Evolutionary conservation across 92 coral and sea anemone genomes (phyloP), one percentile per base, ranked within the genome.

Genomic region (Muricea muricata): DNA sequence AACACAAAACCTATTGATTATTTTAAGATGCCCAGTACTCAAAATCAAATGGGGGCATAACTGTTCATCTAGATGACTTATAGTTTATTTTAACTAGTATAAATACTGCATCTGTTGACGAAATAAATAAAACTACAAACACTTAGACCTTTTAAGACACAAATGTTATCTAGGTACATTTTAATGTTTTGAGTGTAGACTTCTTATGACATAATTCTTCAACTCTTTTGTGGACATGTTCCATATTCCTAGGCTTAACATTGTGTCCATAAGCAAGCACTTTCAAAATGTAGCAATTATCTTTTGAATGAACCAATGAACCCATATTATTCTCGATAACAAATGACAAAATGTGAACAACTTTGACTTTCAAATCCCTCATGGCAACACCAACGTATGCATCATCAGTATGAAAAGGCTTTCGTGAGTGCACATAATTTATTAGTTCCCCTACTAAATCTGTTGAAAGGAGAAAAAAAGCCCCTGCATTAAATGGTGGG

Each of bases 301-400:
- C 13, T 33, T 68, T 68, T 30, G 41, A 11, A 68, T 18, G 47
- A 1, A 68, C 35, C 26, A 32, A 9, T 1, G 20, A 5, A 6
- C 24, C 2, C 75, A 68, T 68, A 41, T 68, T 23, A 33, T 68
- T 37, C 24, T 33, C 29, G 23, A 68, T 68, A 1, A 0, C 24
- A 68, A 68, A 68, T 1, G 75, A 68, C 26, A n/a, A 33, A 15
- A 68, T 33, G 13, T 68, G 47, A 37, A 41, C 26, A 5, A 68
- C 75, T 8, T 68, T 73, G 3, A 89, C 76, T 39, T 71, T 78
- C 23, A 89, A 78, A 66, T 84, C 89, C 4, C 86, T 69, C 29
- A 88, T 84, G 2, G 89, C 92, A 35, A 89, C 88, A 0, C 92
- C 92, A 13, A 89, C 45, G 60, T 89, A 89, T 4, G 92, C 92